Conservation (phyloP, 30 jellyfish, hydroid and myxozoan species). For the Nemopilema nomurai region DNA sequence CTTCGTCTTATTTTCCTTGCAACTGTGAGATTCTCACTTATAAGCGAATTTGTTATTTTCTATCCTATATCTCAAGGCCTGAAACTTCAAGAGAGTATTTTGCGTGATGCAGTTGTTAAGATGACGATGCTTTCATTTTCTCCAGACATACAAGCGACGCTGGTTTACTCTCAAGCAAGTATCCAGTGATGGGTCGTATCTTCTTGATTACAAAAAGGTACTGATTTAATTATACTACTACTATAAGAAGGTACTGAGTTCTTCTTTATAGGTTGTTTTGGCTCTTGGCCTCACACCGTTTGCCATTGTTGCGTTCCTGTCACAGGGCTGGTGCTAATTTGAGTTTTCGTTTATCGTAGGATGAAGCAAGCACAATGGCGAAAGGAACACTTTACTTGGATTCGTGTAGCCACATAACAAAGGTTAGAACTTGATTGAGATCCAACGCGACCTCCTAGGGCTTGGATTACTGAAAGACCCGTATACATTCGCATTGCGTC, state of each 20-base stretch:
- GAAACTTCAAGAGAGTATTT: too few species aligned
- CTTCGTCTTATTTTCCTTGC: too few species aligned
- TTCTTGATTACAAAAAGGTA: slow-evolving; percentile 95
- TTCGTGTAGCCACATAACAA: slow-evolving; percentile 94
- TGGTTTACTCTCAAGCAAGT: slow-evolving; percentile 99
- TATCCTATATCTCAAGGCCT: too few species aligned
- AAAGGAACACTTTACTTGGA: slow-evolving; percentile 96
- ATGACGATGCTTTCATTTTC: neutral
- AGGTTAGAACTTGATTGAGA: slow-evolving; percentile 38
- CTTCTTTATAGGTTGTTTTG: too few species aligned
- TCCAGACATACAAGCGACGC: slow-evolving; percentile 93
- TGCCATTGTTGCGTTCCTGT: neutral
- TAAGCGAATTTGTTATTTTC: too few species aligned
- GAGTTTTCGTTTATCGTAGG: slow-evolving; percentile 52
- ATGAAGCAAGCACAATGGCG: slow-evolving; percentile 98
- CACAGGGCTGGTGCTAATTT: neutral
- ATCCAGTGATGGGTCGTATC: slow-evolving; percentile 97
- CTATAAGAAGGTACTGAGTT: too few species aligned
- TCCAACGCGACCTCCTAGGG: neutral
- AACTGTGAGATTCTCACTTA: too few species aligned
- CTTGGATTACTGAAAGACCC: too few species aligned
- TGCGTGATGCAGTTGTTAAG: too few species aligned
- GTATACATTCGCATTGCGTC: too few species aligned
- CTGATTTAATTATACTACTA: neutral
- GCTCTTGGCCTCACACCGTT: neutral